Percentiles rank a stretch among this genome's conserved stretches.
These are phyloP conservation scores for Ardeotis arabs DNA, from an alignment of 2,113 vertebrate genomes.

Conservation along the genomic window DNA sequence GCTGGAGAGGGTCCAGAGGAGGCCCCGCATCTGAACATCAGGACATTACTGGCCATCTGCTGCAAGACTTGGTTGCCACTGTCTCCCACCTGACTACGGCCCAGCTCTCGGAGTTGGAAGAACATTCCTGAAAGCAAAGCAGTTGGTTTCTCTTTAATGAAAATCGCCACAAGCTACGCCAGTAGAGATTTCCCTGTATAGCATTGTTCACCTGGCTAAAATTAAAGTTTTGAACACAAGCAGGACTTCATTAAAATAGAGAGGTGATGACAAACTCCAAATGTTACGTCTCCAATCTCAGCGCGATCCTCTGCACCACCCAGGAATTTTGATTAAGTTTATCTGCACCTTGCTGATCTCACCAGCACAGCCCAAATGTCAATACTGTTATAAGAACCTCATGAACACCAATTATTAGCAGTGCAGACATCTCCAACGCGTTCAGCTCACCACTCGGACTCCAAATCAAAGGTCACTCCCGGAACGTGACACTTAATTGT, in stretches of 20 bases:
- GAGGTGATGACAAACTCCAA: conserved; percentile 68
- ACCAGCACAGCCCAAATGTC: conserved; percentile 59
- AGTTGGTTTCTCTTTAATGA: neutral
- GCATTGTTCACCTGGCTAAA: neutral
- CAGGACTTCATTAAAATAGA: conserved; percentile 31
- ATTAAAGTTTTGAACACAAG: neutral
- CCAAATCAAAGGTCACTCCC: conserved; percentile 28
- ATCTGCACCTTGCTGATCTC: conserved; percentile 42
- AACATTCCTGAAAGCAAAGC: neutral
- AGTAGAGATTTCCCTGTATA: neutral
- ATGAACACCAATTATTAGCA: neutral
- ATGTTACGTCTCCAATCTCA: conserved; percentile 28
- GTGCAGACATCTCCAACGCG: neutral
- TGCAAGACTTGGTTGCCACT: neutral
- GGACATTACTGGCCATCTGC: neutral
- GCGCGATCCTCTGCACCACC: neutral
- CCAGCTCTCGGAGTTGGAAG: neutral
- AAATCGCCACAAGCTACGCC: neutral
- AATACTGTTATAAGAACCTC: neutral
- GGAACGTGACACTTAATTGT: neutral
- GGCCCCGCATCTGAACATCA: too few relatives aligned
- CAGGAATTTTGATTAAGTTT: conserved; percentile 60
- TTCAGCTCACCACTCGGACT: neutral
- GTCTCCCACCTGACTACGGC: too few relatives aligned
- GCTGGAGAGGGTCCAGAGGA: too few relatives aligned